Evolutionary conservation across 2,888 invertebrate species (phyloP).

Genomic region (Drosophila neutralis): DNA sequence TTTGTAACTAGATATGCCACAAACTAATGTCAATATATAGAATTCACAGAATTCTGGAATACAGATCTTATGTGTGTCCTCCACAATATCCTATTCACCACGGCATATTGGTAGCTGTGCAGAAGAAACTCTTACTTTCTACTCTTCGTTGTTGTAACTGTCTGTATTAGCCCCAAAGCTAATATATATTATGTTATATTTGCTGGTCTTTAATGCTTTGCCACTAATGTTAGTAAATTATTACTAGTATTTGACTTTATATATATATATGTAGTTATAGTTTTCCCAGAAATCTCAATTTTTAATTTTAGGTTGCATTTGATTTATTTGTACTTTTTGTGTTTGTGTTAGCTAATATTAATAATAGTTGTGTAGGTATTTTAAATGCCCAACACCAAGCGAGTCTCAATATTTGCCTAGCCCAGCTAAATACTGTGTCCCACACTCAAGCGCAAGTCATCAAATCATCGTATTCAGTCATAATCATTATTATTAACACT

Average conservation of each 20-base stretch:
- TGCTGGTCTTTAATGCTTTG: neutral
- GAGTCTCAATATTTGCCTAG: neutral
- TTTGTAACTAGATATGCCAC: no score
- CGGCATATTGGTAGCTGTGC: neutral
- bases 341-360: neutral
- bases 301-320: neutral
- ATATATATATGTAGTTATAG: neutral
- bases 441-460: slow-evolving; percentile 20
- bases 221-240: neutral
- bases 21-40: neutral
- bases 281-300: neutral
- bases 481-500: slow-evolving; percentile 39
- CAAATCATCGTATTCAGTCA: slow-evolving; percentile 21
- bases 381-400: neutral
- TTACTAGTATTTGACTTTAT: no score
- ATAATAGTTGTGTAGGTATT: neutral
- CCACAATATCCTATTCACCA: neutral
- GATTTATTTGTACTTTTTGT: neutral
- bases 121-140: neutral
- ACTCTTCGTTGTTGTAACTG: neutral
- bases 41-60: neutral
- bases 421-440: slow-evolving; percentile 5
- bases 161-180: neutral
- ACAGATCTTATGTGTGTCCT: neutral
- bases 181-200: neutral